These are phyloP conservation scores for Pseudomyrmex cubaensis DNA, from an alignment of 1,140 invertebrate species.

Conservation along the genomic window DNA sequence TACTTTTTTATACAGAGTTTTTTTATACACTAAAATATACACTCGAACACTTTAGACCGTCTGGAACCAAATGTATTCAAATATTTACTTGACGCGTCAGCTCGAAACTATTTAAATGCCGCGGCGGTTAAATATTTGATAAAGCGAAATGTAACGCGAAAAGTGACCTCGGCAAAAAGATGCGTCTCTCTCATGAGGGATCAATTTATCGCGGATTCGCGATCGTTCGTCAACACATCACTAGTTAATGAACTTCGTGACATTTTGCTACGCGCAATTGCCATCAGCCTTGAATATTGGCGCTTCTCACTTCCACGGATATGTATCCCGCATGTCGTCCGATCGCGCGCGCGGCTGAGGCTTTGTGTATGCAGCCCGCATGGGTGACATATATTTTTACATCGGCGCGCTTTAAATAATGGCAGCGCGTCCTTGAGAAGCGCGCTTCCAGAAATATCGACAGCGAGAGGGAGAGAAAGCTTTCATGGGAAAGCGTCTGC, in stretches of 20 bases:
- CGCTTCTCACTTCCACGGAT: constrained; percentile 30
- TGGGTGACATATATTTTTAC: constrained; percentile 44
- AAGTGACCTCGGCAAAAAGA: background rate
- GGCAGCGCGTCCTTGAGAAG: constrained; percentile 49
- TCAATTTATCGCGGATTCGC: constrained; percentile 17
- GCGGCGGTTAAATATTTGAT: constrained; percentile 22
- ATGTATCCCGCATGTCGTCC: constrained; percentile 5
- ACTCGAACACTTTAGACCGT: no score
- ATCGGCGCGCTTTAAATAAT: constrained; percentile 57
- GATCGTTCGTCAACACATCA: constrained; percentile 18
- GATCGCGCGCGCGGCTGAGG: constrained; percentile 10
- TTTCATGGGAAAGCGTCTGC: constrained; percentile 13
- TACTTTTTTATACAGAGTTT: no score
- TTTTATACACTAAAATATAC: no score
- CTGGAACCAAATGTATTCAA: background rate
- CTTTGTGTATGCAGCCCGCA: constrained; percentile 47
- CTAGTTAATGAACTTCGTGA: constrained; percentile 43
- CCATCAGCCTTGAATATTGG: background rate
- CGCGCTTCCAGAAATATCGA: constrained; percentile 54
- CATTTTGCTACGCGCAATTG: constrained; percentile 13
- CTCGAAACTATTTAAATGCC: constrained; percentile 1
- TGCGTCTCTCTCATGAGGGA: background rate
- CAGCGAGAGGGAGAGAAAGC: constrained; percentile 41
- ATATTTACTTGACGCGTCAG: background rate
- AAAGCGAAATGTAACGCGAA: background rate